These are phyloP conservation scores for Eupsilia transversa DNA, from an alignment of 2,888 invertebrate species.

Conservation along the genomic window DNA sequence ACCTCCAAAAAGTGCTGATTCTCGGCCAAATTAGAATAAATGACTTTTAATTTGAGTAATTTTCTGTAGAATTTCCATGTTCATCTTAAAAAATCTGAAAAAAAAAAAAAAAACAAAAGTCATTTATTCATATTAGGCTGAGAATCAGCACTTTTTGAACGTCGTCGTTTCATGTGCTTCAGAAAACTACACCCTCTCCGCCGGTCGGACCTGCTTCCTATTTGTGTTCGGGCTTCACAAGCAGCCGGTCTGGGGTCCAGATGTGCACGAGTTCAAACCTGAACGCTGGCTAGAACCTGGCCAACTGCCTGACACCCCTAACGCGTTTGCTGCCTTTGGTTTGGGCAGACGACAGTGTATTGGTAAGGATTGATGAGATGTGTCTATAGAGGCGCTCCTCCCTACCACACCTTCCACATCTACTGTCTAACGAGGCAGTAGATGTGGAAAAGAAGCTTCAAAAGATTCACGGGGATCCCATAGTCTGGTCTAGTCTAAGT, in stretches of 20 bases:
- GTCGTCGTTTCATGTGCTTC: slow-evolving; percentile 19
- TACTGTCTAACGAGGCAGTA: not conserved
- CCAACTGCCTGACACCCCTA: slow-evolving; percentile 73
- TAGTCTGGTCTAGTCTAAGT: not conserved
- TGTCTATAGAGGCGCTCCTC: not conserved
- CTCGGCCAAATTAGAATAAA: not conserved
- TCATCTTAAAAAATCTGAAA: too few species aligned
- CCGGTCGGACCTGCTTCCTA: slow-evolving; percentile 76
- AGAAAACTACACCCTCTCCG: slow-evolving; percentile 78
- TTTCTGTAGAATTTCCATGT: not conserved
- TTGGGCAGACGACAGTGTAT: slow-evolving; percentile 80
- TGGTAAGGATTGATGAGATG: slow-evolving; percentile 66
- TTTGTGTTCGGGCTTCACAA: slow-evolving; percentile 77
- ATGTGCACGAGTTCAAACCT: slow-evolving; percentile 77
- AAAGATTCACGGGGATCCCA: not conserved
- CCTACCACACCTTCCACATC: too few species aligned
- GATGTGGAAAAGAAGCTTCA: not conserved
- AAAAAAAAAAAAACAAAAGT: too few species aligned
- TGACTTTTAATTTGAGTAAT: too few species aligned
- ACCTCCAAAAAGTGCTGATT: not conserved
- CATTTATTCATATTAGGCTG: too few species aligned
- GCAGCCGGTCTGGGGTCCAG: slow-evolving; percentile 79
- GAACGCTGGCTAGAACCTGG: slow-evolving; percentile 79
- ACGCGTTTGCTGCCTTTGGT: slow-evolving; percentile 78
- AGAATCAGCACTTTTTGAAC: too few species aligned